Base-by-base conservation (phyloP, 1,140 invertebrate genomes). In the Protaetia brevitarsis region DNA sequence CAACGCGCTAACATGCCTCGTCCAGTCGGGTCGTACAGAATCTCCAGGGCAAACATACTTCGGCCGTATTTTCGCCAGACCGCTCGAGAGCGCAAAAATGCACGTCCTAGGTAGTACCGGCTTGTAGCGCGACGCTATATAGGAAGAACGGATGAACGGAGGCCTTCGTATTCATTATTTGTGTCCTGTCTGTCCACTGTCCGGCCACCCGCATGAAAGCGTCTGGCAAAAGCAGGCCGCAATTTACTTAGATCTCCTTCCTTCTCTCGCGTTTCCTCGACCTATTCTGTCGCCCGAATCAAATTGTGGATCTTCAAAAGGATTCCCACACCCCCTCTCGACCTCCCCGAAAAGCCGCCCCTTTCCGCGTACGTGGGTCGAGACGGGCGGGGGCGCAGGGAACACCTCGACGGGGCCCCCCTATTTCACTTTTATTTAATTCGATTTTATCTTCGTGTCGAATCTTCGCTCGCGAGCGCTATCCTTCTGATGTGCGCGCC, bases 241-340 rank as follows among this genome's bases (percentile, higher is more conserved):
- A 76, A 76, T 76, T 76, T 76, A 76, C 72, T 76, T 76, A 76
- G 73, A 19, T 45, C 13, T 21, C 10, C 34, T 10, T 11, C 34
- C 41, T n/a, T n/a, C n/a, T n/a, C n/a, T n/a, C n/a, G 66, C 66
- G n/a, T n/a, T n/a, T 45, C 41, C 16, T 45, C 23, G 7, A 45
- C 13, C 13, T 16, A 19, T 7, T 45, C 41, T 19, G 67, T 13
- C 69, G 67, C 71, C 66, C 67, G 71, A 76, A 76, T 76, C 69
- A 70, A 76, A 76, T 76, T 74, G 71, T 66, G 70, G 70, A 70
- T 74, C 73, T 76, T 76, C 75, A 76, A 76, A 76, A 73, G 74
- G 69, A 74, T 63, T 41, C 63, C 37, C 62, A 51, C 62, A 56
- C 62, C 69, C 68, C 29, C 64, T 63, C 66, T 21, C 1, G 65